These are phyloP conservation scores for Synergus japonicus DNA, from an alignment of 2,888 invertebrate species.

Conservation along the genomic window DNA sequence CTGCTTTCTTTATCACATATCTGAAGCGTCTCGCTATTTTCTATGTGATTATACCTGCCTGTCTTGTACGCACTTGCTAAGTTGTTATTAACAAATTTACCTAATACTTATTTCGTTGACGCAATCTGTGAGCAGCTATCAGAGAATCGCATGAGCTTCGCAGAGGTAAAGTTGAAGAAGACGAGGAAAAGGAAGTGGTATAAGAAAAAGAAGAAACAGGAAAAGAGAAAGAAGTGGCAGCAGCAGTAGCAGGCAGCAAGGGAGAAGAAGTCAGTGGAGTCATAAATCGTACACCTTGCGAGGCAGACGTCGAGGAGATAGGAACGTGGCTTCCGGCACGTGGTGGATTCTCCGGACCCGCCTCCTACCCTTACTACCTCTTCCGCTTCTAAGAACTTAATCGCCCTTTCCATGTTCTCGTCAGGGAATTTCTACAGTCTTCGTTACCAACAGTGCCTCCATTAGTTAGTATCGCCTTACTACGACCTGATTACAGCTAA, in stretches of 20 bases:
- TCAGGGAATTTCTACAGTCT: slow-evolving; percentile 43
- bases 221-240: slow-evolving; percentile 34
- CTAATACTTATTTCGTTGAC: neutral
- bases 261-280: slow-evolving; percentile 66
- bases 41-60: neutral
- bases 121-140: slow-evolving; percentile 42
- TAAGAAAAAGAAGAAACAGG: slow-evolving; percentile 1
- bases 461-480: neutral
- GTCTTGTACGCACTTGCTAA: neutral
- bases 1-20: neutral
- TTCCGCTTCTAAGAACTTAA: slow-evolving; percentile 51
- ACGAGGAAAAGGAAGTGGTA: slow-evolving; percentile 51
- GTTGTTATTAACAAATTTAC: neutral
- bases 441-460: slow-evolving; percentile 41
- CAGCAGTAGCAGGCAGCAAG: slow-evolving; percentile 51
- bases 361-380: slow-evolving; percentile 41
- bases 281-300: slow-evolving; percentile 72
- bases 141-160: slow-evolving; percentile 50
- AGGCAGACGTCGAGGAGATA: slow-evolving; percentile 72
- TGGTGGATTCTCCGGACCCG: slow-evolving; percentile 46
- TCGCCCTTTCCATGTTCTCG: slow-evolving; percentile 49
- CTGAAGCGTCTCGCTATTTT: neutral
- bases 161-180: slow-evolving; percentile 39
- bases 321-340: slow-evolving; percentile 65
- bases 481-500: slow-evolving; percentile 1